A percentile compares a stretch with the other conserved stretches of the same genome.
These are phyloP conservation scores for Ichneumoninae sp. DNA, from an alignment of 2,888 invertebrate species.

Conservation along the genomic window DNA sequence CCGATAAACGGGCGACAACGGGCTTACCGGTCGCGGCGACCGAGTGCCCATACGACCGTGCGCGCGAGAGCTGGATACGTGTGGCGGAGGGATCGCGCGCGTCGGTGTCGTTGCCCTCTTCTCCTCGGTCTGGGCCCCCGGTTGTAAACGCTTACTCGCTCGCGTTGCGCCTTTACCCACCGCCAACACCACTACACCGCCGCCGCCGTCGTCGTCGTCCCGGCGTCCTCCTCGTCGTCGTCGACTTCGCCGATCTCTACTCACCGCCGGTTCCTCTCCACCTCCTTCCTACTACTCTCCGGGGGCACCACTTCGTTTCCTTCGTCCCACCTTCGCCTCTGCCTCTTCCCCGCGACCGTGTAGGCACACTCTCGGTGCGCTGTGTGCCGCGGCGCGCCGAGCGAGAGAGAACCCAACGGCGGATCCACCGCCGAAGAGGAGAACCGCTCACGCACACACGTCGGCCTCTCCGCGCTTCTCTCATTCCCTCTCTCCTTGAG, in stretches of 20 bases:
- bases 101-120: constrained; percentile 83
- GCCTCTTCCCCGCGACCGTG: constrained; percentile 16
- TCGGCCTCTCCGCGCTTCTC: constrained; percentile 67
- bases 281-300: constrained; percentile 38
- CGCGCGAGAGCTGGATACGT: neutral
- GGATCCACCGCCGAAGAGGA: constrained; percentile 70
- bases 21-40: constrained; percentile 40
- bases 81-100: constrained; percentile 45
- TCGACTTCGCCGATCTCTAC: constrained; percentile 51
- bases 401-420: constrained; percentile 35
- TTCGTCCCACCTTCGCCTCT: constrained; percentile 31
- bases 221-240: constrained; percentile 49
- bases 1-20: constrained; percentile 54
- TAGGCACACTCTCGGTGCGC: constrained; percentile 23
- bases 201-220: constrained; percentile 24
- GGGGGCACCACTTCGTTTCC: constrained; percentile 53
- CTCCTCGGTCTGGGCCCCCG: constrained; percentile 71
- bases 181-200: constrained; percentile 44
- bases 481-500: constrained; percentile 79
- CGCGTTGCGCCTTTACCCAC: constrained; percentile 41
- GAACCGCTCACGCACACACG: constrained; percentile 56
- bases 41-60: constrained; percentile 21
- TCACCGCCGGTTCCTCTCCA: constrained; percentile 30
- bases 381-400: constrained; percentile 23
- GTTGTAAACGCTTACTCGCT: constrained; percentile 52